Evolutionary conservation across 2,888 invertebrate genomes (phyloP).

Genomic region (Odontothrips loti): DNA sequence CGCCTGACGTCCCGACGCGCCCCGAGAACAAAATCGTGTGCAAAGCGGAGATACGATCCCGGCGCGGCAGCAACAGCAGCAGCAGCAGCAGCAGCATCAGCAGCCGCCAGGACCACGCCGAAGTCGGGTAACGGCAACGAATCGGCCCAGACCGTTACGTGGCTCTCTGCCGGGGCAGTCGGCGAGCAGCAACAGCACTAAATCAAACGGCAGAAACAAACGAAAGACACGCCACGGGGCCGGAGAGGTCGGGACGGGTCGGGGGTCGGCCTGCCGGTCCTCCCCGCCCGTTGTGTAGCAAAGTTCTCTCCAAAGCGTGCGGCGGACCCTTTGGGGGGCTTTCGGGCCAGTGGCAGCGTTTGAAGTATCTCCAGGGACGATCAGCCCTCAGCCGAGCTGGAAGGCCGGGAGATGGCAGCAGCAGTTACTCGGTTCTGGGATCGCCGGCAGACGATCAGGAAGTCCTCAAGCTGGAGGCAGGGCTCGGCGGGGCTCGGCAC

Average conservation of each 20-base stretch:
- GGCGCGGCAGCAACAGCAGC: neutral
- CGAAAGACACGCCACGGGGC: neutral
- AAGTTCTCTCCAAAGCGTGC: neutral
- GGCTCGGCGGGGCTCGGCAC: too few relatives aligned
- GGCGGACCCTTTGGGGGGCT: too few relatives aligned
- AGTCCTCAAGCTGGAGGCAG: neutral
- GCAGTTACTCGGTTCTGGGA: too few relatives aligned
- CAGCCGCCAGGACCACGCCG: too few relatives aligned
- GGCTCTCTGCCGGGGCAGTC: neutral
- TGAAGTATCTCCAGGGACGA: constrained; percentile 3
- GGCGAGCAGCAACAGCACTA: neutral
- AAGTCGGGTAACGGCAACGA: too few relatives aligned
- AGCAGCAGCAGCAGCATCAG: too few relatives aligned
- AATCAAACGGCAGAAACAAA: constrained; percentile 19
- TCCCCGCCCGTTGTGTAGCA: constrained; percentile 4
- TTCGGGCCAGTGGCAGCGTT: neutral
- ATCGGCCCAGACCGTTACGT: too few relatives aligned
- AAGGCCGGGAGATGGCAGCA: too few relatives aligned
- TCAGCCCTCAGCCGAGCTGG: too few relatives aligned
- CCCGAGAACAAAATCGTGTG: constrained; percentile 1
- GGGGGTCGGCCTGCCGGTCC: too few relatives aligned
- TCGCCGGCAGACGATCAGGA: too few relatives aligned
- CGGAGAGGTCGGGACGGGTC: neutral
- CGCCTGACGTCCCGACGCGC: neutral
- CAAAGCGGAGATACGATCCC: neutral